Percentiles rank a stretch among this genome's conserved stretches.
These are phyloP conservation scores for Campoplex capitator DNA, from an alignment of 2,888 invertebrate genomes.

Conservation along the genomic window DNA sequence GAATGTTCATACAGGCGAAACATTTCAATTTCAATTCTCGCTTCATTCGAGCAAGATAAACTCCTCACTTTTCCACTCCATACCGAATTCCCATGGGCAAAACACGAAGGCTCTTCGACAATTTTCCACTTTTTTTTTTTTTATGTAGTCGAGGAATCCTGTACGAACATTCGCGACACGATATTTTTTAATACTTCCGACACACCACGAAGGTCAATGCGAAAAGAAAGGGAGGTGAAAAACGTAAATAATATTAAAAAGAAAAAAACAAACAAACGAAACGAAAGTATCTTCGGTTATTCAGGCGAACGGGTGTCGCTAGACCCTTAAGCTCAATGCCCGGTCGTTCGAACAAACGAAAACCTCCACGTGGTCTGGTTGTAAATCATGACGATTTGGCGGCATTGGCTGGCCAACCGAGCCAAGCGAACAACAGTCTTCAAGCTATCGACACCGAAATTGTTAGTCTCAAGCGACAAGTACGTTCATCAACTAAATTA, in stretches of 20 bases:
- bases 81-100: slow-evolving; percentile 16
- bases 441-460: slow-evolving; percentile 97
- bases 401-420: slow-evolving; percentile 93
- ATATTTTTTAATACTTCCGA: not conserved
- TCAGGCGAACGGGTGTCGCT: slow-evolving; percentile 86
- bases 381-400: slow-evolving; percentile 98
- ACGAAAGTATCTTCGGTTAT: slow-evolving; percentile 65
- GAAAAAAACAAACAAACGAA: slow-evolving; percentile 37
- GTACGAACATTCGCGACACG: slow-evolving; percentile 54
- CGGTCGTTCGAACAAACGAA: slow-evolving; percentile 88
- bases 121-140: not conserved
- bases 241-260: slow-evolving; percentile 9
- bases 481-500: slow-evolving; percentile 86
- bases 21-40: slow-evolving; percentile 23
- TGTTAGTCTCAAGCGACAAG: slow-evolving; percentile 97
- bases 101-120: not conserved
- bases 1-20: slow-evolving; percentile 56
- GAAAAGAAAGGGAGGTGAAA: slow-evolving; percentile 16
- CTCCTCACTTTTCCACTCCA: not conserved
- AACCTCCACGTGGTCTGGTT: slow-evolving; percentile 98
- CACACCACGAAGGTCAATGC: slow-evolving; percentile 10
- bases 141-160: slow-evolving; percentile 18
- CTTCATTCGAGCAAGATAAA: slow-evolving; percentile 9
- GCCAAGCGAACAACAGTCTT: slow-evolving; percentile 90
- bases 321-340: slow-evolving; percentile 86